A percentile compares a stretch with the other conserved stretches of the same genome.
phyloP scores from a whole-genome alignment of 2,797 vertebrate genomes.

The Falco cherrug region DNA sequence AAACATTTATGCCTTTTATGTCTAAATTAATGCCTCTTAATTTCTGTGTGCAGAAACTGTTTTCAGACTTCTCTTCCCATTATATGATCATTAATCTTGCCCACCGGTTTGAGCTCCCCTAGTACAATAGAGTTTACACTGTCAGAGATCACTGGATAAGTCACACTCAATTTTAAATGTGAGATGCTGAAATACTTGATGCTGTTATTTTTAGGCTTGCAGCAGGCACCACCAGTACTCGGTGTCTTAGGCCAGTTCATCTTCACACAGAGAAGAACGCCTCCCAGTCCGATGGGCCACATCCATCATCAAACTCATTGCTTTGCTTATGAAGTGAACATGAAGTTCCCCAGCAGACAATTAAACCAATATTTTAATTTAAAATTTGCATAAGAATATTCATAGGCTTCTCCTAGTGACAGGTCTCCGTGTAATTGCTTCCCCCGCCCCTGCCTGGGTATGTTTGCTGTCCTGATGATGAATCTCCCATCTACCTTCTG shows the following conservation, averaged over 20 bases:
- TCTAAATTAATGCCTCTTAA: conserved; percentile 33
- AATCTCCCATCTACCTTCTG: conserved; percentile 57
- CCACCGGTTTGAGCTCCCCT: not conserved
- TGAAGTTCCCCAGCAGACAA: conserved; percentile 21
- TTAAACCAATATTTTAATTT: conserved; percentile 57
- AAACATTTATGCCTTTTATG: conserved; percentile 30
- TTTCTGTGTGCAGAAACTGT: not conserved
- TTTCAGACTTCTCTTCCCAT: not conserved
- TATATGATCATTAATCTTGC: not conserved
- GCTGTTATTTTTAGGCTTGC: not conserved
- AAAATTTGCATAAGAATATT: conserved; percentile 61
- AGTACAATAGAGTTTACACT: not conserved
- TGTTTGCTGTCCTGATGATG: conserved; percentile 65
- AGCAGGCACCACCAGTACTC: conserved; percentile 21
- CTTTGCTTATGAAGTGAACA: conserved; percentile 22
- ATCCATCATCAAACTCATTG: conserved; percentile 38
- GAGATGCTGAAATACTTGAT: not conserved
- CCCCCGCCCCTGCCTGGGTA: conserved; percentile 35
- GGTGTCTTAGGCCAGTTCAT: not conserved
- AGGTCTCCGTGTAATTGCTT: conserved; percentile 60
- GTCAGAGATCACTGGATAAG: conserved; percentile 40
- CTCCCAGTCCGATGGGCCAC: not conserved
- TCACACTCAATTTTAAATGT: not conserved
- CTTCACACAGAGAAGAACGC: not conserved
- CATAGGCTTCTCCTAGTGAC: conserved; percentile 58